Percentiles rank a stretch among this genome's conserved stretches.
phyloP scores from a whole-genome alignment of 2,888 invertebrate genomes.

The Vannuccia rotundouncinata region DNA sequence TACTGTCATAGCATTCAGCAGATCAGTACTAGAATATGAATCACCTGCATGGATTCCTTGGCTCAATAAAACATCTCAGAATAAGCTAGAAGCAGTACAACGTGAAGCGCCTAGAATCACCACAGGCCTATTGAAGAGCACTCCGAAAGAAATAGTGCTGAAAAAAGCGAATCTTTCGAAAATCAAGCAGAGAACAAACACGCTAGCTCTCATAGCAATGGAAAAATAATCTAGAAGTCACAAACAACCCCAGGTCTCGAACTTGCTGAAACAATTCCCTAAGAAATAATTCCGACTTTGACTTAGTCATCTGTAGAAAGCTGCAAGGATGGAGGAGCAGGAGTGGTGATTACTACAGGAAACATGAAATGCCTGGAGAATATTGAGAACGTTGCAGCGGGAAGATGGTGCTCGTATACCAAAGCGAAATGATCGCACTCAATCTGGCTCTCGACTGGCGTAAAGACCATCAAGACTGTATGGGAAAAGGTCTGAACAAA shows the following conservation, averaged over 20 bases:
- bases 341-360: conserved; percentile 8
- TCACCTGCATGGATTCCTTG: not conserved
- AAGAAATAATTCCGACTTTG: conserved; percentile 16
- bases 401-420: not conserved
- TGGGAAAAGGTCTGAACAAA: too few species aligned
- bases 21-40: not conserved
- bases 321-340: not conserved
- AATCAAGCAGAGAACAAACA: too few species aligned
- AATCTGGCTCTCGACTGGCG: not conserved
- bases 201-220: too few species aligned
- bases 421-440: not conserved
- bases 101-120: not conserved
- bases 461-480: too few species aligned
- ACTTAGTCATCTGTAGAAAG: conserved; percentile 8
- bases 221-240: not conserved
- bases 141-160: not conserved
- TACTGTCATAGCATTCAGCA: not conserved
- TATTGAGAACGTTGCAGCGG: not conserved
- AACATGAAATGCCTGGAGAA: not conserved
- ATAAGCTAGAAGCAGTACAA: conserved; percentile 8
- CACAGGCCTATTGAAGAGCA: too few species aligned
- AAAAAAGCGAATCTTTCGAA: not conserved
- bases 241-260: not conserved
- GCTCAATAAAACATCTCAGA: not conserved
- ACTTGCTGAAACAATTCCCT: not conserved